Percentiles rank a stretch among this genome's conserved stretches.
phyloP scores from a whole-genome alignment of 2,888 invertebrate genomes.

The Sphecodes monilicornis region DNA sequence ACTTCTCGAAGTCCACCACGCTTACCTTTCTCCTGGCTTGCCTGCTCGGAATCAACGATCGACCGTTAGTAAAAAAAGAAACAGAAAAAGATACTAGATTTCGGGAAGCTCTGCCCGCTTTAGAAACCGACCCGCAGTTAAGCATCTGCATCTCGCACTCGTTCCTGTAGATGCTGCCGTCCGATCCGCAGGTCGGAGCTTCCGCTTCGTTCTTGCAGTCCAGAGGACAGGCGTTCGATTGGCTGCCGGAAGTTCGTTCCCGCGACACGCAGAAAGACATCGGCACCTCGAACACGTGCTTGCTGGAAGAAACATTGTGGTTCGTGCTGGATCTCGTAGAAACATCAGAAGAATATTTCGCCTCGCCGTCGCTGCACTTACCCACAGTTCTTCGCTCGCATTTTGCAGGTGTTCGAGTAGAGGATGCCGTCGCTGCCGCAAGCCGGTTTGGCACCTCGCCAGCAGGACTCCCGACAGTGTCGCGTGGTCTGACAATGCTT shows the following conservation, averaged over 20 bases:
- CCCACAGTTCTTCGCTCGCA: constrained; percentile 97
- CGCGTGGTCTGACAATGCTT: constrained; percentile 96
- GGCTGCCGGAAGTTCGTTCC: constrained; percentile 89
- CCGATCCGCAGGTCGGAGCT: constrained; percentile 93
- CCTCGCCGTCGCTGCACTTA: constrained; percentile 79
- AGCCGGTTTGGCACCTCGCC: constrained; percentile 94
- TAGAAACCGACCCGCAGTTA: constrained; percentile 91
- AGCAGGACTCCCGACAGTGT: constrained; percentile 95
- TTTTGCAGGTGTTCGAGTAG: constrained; percentile 95
- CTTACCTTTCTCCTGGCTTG: constrained; percentile 87
- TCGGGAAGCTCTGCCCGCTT: no score
- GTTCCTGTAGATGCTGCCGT: constrained; percentile 94
- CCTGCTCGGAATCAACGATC: constrained; percentile 56
- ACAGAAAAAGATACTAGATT: no score
- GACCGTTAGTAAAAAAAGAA: background rate
- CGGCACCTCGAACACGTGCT: constrained; percentile 96
- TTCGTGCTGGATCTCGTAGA: background rate
- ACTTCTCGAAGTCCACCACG: constrained; percentile 92
- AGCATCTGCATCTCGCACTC: constrained; percentile 95
- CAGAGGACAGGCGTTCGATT: constrained; percentile 88
- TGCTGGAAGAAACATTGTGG: constrained; percentile 86
- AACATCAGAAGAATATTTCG: no score
- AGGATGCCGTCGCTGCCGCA: constrained; percentile 96
- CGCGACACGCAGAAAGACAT: constrained; percentile 94
- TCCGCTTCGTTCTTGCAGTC: constrained; percentile 91